These are phyloP conservation scores for Budorcas taxicolor DNA, from an alignment of 2,113 vertebrate species.

Conservation along the genomic window DNA sequence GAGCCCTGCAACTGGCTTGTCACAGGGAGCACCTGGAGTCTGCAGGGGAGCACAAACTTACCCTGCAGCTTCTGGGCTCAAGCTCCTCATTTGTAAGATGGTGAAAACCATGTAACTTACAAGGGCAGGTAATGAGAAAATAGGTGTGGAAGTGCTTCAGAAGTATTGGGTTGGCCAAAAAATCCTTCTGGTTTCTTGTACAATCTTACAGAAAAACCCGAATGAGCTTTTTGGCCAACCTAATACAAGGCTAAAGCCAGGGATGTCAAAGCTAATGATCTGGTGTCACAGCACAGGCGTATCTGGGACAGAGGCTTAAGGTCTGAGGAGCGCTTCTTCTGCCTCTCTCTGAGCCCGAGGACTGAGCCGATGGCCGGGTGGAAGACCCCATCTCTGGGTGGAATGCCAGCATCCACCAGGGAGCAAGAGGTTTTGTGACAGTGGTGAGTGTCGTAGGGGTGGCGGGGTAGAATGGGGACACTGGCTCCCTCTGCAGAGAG, in stretches of 20 bases:
- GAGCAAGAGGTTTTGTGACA: neutral
- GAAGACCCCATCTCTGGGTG: neutral
- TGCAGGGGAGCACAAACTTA: neutral
- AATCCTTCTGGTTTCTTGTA: neutral
- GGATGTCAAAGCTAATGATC: neutral
- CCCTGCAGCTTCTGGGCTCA: neutral
- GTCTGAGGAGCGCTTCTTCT: neutral
- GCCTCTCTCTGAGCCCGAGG: neutral
- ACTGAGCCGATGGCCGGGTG: neutral
- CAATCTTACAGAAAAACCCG: neutral
- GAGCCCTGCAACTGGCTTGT: neutral
- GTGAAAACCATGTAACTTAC: neutral
- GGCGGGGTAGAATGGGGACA: rapidly evolving
- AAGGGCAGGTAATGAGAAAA: neutral
- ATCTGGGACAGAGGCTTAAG: neutral
- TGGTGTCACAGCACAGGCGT: neutral
- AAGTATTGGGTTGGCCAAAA: neutral
- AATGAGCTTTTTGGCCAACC: neutral
- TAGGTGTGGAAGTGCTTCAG: neutral
- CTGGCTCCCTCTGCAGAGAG: neutral
- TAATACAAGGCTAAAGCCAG: neutral
- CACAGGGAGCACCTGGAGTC: neutral
- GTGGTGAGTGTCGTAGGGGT: neutral
- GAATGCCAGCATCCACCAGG: neutral
- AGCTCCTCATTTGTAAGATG: neutral